Evolutionary conservation across 2,888 invertebrate genomes (phyloP), one percentile per base, ranked within the genome.

Genomic region (Agrochola lota): DNA sequence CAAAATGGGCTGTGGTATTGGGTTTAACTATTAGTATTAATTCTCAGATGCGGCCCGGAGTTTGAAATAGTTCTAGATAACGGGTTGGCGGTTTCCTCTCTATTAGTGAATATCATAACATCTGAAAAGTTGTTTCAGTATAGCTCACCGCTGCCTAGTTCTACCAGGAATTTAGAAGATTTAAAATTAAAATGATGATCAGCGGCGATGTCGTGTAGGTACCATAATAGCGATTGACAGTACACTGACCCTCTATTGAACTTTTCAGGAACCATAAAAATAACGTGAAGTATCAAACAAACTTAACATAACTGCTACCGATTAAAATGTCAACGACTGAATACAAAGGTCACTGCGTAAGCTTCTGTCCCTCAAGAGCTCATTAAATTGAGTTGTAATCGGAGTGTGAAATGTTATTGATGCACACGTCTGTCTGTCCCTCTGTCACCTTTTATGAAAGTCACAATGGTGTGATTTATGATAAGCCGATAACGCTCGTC

Each of bases 401-500:
- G 11, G 23, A 69, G 63, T 40, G 11, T 8, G 40, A 49, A 17
- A 49, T 67, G 12, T 55, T 57, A 57, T 62, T 79, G 12, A 79
- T 63, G 30, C 40, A 57, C n/a, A 49, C 15, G 0, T 20, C 40
- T 66, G 17, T 68, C 76, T 52, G 9, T 30, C 57, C 12, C 49
- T 64, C 17, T 35, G 23, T 69, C 79, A 9, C 23, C 49, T 68
- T 49, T 57, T 68, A 57, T 23, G 3, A 49, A 20, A 12, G 9
- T 23, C 43, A 64, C 15, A 77, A 20, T 70, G 40, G 6, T 49
- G 1, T 70, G 60, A 70, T 67, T 80, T 70, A 66, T 78, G 30
- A 11, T 9, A 2, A 26, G 9, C 30, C n/a, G 30, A 67, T 40
- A 66, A 55, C 17, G n/a, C n/a, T 40, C 7, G n/a, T 57, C 60